These are phyloP conservation scores for Drosophila sp. DNA, from an alignment of 1,140 invertebrate genomes.

Conservation along the genomic window DNA sequence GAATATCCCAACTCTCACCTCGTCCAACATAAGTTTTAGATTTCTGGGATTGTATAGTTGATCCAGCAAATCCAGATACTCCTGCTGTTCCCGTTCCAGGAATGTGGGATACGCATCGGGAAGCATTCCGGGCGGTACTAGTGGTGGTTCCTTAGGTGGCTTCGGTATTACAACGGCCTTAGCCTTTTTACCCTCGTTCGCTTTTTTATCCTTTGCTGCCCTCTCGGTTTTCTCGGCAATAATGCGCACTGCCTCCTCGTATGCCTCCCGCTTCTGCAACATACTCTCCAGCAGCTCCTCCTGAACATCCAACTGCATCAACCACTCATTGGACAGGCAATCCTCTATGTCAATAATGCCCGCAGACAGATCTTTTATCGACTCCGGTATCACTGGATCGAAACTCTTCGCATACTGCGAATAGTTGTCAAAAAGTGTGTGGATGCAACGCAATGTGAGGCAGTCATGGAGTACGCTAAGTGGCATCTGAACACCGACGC, in stretches of 20 bases:
- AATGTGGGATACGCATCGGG: constrained; percentile 57
- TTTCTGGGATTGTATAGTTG: constrained; percentile 57
- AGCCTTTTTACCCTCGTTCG: not conserved
- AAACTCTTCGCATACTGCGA: constrained; percentile 70
- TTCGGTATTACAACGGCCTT: constrained; percentile 48
- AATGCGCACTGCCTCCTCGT: constrained; percentile 53
- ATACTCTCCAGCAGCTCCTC: constrained; percentile 45
- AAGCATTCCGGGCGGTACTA: constrained; percentile 36
- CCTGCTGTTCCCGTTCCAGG: constrained; percentile 51
- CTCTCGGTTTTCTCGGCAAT: constrained; percentile 45
- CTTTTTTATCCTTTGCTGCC: constrained; percentile 32
- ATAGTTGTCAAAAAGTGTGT: constrained; percentile 59
- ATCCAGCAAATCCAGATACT: constrained; percentile 58
- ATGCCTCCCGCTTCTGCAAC: constrained; percentile 33
- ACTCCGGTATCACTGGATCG: constrained; percentile 15
- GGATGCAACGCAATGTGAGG: constrained; percentile 68
- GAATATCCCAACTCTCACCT: constrained; percentile 54
- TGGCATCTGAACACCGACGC: constrained; percentile 57
- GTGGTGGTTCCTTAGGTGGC: constrained; percentile 47
- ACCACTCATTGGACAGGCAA: constrained; percentile 64
- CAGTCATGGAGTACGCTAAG: constrained; percentile 56
- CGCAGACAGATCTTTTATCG: constrained; percentile 43
- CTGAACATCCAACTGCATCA: constrained; percentile 55
- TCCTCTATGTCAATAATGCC: constrained; percentile 61
- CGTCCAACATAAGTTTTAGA: constrained; percentile 38